Conservation (phyloP, 1,140 invertebrate species). For the Trachelipus rathkii region DNA sequence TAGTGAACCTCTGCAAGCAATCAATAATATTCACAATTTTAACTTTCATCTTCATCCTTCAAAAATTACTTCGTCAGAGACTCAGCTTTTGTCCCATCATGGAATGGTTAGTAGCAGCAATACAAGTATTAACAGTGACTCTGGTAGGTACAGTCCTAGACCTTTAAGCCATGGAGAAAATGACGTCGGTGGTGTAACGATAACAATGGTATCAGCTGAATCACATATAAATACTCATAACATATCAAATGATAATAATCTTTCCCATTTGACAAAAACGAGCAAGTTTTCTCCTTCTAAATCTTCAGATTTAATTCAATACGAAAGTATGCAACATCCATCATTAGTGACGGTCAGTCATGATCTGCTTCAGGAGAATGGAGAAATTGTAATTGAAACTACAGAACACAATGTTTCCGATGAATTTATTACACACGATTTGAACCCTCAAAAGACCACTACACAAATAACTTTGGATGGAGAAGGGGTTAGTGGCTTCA, state of each 20-base stretch:
- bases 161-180: not conserved
- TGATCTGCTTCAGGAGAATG: slow-evolving; percentile 24
- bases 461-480: slow-evolving; percentile 37
- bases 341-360: slow-evolving; percentile 33
- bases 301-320: slow-evolving; percentile 25
- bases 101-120: slow-evolving; percentile 36
- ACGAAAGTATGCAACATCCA: slow-evolving; percentile 19
- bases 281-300: slow-evolving; percentile 20
- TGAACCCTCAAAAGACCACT: slow-evolving; percentile 29
- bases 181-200: slow-evolving; percentile 24
- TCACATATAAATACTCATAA: slow-evolving; percentile 26
- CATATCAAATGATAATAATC: not conserved
- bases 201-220: slow-evolving; percentile 29
- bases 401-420: not conserved
- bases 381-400: slow-evolving; percentile 31
- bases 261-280: slow-evolving; percentile 26
- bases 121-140: slow-evolving; percentile 36
- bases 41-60: slow-evolving; percentile 32
- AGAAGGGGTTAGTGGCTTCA: slow-evolving; percentile 26
- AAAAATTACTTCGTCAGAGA: slow-evolving; percentile 20
- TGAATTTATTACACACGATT: not conserved
- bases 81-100: slow-evolving; percentile 8
- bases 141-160: slow-evolving; percentile 26
- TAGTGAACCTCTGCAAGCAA: slow-evolving; percentile 30
- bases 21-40: slow-evolving; percentile 30